These are phyloP conservation scores for Zaprionus lachaisei DNA, from an alignment of 1,140 invertebrate species.

Conservation along the genomic window DNA sequence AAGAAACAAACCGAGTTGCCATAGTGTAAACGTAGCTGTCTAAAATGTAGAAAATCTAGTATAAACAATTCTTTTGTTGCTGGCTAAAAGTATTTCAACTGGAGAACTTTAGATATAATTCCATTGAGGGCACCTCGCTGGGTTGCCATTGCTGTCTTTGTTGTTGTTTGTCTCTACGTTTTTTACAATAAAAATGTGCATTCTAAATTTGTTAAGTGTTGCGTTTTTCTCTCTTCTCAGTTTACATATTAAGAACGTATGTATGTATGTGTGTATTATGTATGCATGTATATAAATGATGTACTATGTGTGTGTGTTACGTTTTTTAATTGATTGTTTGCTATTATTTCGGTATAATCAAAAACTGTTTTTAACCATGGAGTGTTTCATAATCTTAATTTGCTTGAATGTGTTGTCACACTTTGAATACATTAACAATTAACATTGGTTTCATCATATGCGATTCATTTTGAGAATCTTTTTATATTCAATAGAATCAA, in stretches of 20 bases:
- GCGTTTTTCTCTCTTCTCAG: conserved; percentile 7
- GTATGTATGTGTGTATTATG: conserved; percentile 30
- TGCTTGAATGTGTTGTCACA: conserved; percentile 57
- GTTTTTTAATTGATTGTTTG: conserved; percentile 62
- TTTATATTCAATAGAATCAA: conserved; percentile 38
- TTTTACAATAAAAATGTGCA: conserved; percentile 48
- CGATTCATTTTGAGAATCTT: conserved; percentile 34
- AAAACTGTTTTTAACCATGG: conserved; percentile 47
- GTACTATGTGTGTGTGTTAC: conserved; percentile 31
- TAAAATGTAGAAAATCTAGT: conserved; percentile 29
- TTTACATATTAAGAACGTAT: conserved; percentile 14
- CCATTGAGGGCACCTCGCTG: conserved; percentile 1
- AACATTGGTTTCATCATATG: conserved; percentile 59
- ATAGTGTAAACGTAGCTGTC: conserved; percentile 19
- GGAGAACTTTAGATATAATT: conserved; percentile 25
- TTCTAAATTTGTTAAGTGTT: conserved; percentile 32
- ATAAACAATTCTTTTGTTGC: conserved; percentile 26
- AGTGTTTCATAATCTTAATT: conserved; percentile 66
- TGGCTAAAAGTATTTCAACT: conserved; percentile 29
- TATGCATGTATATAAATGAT: conserved; percentile 42
- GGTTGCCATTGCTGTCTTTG: conserved; percentile 10
- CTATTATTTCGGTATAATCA: conserved; percentile 62
- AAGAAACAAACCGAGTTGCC: conserved; percentile 11
- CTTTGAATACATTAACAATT: conserved; percentile 77
- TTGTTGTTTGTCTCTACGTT: conserved; percentile 18